Evolutionary conservation across 2,113 vertebrate species (phyloP), one percentile per base, ranked within the genome.

Genomic region (Apodemus speciosus): DNA sequence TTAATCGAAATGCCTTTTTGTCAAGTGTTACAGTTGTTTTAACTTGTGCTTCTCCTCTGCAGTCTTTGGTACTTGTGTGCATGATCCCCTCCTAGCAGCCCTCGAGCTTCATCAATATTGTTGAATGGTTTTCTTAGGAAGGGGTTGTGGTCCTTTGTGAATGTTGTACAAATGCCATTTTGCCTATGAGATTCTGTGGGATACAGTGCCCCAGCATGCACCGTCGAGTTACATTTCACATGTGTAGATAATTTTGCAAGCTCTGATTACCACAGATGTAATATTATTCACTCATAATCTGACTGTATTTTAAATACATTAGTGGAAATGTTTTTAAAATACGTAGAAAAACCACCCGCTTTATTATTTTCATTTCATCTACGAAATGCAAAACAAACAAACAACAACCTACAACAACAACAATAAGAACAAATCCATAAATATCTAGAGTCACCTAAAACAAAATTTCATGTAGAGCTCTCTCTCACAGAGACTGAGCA

Each of bases 1-100:
- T 20, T 32, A 58, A 53, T 51, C 91, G 89, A 93, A 79, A 69
- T 77, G 75, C 90, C 64, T 76, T 89, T 91, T 80, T 95, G 84
- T 81, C 85, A 60, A 92, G 83, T 79, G 30, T 71, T 76, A 16
- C 21, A 35, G 15, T 38, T 51, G 66, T n/a, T 85, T 77, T 77
- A 27, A 90, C 40, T 25, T 64, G 23, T 58, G 15, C 43, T 66
- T 35, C 30, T 25, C 7, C 20, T 43, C 46, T 4, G 73, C 51
- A 38, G 20, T 9, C 79, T 71, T 75, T 3, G 3, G 14, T n/a
- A 5, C 21, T n/a, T 4, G 14, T 75, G 76, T 43, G 10, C 62
- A 40, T 49, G 49, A 62, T 35, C 89, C 40, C 20, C 11, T 40
- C 51, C 23, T 23, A 68, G 56, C 9, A 43, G 20, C 2, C 69